phyloP scores from a whole-genome alignment of 2,113 vertebrate genomes.

The Toxostoma redivivum region DNA sequence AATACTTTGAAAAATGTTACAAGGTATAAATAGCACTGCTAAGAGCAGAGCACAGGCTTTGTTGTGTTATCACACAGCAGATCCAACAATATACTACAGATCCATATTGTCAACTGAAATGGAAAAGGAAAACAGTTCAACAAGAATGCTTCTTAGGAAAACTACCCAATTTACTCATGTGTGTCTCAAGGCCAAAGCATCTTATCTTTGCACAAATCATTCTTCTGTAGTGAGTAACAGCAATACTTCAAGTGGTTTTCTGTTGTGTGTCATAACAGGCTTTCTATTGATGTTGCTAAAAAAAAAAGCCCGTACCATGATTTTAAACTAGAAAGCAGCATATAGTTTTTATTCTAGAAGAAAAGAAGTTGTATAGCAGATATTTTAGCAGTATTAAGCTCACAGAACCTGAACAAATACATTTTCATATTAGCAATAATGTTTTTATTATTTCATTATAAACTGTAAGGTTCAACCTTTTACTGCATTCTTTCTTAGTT shows the following conservation, averaged over 20 bases:
- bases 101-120: conserved; percentile 59
- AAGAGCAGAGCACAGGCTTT: conserved; percentile 52
- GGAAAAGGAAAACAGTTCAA: conserved; percentile 57
- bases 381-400: not conserved
- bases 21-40: conserved; percentile 35
- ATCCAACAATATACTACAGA: conserved; percentile 60
- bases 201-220: conserved; percentile 54
- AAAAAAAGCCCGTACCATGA: not conserved
- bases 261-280: conserved; percentile 42
- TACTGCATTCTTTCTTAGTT: not conserved
- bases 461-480: not conserved
- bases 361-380: not conserved
- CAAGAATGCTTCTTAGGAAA: conserved; percentile 59
- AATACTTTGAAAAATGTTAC: conserved; percentile 42
- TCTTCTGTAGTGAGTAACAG: conserved; percentile 54
- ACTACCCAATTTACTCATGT: conserved; percentile 55
- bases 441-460: not conserved
- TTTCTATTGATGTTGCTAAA: conserved; percentile 17
- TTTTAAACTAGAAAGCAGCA: conserved; percentile 10
- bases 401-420: not conserved
- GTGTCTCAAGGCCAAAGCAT: conserved; percentile 61
- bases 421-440: not conserved
- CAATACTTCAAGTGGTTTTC: conserved; percentile 42
- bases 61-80: conserved; percentile 53
- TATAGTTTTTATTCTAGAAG: not conserved